Evolutionary conservation across 2,113 vertebrate genomes (phyloP).

Genomic region (Sceloporus undulatus): DNA sequence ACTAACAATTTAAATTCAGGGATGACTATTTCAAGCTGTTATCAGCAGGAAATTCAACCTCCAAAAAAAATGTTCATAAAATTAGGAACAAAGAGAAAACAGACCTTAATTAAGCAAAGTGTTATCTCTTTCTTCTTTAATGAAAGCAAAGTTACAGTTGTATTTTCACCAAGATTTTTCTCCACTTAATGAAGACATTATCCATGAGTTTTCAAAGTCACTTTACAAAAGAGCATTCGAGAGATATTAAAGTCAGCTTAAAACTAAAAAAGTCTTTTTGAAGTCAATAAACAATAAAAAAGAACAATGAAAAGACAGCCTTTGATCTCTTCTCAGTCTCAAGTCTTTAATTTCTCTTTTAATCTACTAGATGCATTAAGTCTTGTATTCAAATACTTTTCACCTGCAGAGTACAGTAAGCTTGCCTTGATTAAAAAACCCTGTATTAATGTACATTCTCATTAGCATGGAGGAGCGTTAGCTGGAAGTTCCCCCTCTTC

Average conservation of each 20-base stretch:
- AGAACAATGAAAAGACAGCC: slow-evolving; percentile 84
- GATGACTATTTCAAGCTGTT: slow-evolving; percentile 68
- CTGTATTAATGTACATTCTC: slow-evolving; percentile 61
- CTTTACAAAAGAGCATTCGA: slow-evolving; percentile 85
- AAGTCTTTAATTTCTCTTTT: slow-evolving; percentile 88
- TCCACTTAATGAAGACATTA: slow-evolving; percentile 86
- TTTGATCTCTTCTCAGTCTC: slow-evolving; percentile 82
- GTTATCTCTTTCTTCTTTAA: slow-evolving; percentile 81
- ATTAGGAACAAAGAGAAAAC: slow-evolving; percentile 79
- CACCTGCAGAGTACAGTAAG: slow-evolving; percentile 69
- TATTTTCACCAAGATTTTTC: slow-evolving; percentile 81
- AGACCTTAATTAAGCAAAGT: slow-evolving; percentile 82
- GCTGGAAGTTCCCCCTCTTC: slow-evolving; percentile 52
- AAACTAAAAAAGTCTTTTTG: slow-evolving; percentile 85
- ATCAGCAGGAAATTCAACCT: slow-evolving; percentile 75
- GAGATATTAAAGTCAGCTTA: slow-evolving; percentile 87
- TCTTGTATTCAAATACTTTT: slow-evolving; percentile 76
- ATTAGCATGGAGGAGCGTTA: slow-evolving; percentile 63
- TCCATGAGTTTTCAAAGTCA: slow-evolving; percentile 84
- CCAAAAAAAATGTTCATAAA: slow-evolving; percentile 63
- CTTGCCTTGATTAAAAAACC: slow-evolving; percentile 67
- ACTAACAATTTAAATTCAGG: slow-evolving; percentile 63
- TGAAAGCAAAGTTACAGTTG: slow-evolving; percentile 80
- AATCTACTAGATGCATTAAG: slow-evolving; percentile 80
- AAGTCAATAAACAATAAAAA: slow-evolving; percentile 88